Conservation (phyloP, 2,797 vertebrate genomes). For the Sphenopsis melanotis region DNA sequence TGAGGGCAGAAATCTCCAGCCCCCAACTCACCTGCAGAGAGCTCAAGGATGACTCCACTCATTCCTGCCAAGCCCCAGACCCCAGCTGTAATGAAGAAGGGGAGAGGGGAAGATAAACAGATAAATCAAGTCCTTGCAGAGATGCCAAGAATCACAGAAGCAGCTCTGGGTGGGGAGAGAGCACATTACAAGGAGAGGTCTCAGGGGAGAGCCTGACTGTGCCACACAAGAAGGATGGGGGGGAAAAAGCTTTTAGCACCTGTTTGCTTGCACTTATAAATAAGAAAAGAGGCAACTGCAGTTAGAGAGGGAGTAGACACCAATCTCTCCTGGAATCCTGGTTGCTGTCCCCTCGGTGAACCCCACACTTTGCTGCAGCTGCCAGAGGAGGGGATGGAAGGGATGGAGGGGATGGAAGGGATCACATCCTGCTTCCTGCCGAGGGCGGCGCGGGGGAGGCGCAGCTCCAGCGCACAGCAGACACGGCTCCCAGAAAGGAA, state of each 20-base stretch:
- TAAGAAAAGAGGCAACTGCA: neutral
- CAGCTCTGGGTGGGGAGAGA: neutral
- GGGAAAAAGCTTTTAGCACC: slow-evolving; percentile 32
- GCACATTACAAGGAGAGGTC: neutral
- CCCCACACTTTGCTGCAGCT: neutral
- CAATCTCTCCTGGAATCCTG: neutral
- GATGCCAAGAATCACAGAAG: neutral
- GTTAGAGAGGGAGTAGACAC: neutral
- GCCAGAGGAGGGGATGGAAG: neutral
- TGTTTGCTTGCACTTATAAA: slow-evolving; percentile 24
- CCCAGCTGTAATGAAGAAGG: neutral
- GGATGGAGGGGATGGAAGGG: neutral
- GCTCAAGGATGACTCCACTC: neutral
- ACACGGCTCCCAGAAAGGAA: neutral
- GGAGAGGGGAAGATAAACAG: neutral
- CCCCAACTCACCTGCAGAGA: neutral
- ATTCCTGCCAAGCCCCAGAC: neutral
- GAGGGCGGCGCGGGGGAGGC: neutral
- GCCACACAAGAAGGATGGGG: neutral
- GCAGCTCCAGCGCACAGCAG: neutral
- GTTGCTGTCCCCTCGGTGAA: neutral
- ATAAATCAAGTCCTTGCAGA: neutral
- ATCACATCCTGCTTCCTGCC: neutral
- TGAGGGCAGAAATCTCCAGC: neutral
- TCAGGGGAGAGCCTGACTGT: neutral